A percentile compares a stretch with the other conserved stretches of the same genome.
Conservation (phyloP, 1,140 invertebrate genomes). For the Dendrolimus punctatus region DNA sequence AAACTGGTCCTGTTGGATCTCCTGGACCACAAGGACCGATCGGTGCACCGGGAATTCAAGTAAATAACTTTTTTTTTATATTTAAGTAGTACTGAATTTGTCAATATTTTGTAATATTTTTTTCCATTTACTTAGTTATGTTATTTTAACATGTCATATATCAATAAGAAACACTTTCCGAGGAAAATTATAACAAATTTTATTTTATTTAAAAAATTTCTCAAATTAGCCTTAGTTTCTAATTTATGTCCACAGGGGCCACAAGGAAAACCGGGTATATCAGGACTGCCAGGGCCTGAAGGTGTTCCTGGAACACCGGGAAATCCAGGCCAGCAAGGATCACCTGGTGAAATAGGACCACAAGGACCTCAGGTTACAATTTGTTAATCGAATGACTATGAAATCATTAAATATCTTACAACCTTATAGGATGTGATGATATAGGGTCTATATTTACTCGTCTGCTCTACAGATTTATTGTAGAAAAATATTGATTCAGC, state of each 20-base stretch:
- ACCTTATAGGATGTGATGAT: too few species aligned
- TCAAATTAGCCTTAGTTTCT: not conserved
- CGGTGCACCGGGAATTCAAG: slow-evolving; percentile 80
- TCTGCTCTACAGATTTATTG: too few species aligned
- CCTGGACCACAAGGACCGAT: slow-evolving; percentile 78
- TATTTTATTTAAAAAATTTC: not conserved
- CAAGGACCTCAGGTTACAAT: slow-evolving; percentile 74
- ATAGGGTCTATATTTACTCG: too few species aligned
- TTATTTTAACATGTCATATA: too few species aligned
- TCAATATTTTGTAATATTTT: too few species aligned
- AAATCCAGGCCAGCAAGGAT: slow-evolving; percentile 77
- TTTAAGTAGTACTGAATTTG: too few species aligned
- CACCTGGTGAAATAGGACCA: slow-evolving; percentile 78
- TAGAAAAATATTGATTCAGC: too few species aligned
- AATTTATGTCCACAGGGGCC: slow-evolving; percentile 72
- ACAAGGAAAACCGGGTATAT: slow-evolving; percentile 81
- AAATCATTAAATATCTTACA: too few species aligned
- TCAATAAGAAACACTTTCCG: too few species aligned
- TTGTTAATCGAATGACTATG: too few species aligned
- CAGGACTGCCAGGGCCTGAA: slow-evolving; percentile 81
- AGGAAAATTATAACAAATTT: not conserved
- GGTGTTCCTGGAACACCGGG: slow-evolving; percentile 82
- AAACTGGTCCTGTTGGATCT: slow-evolving; percentile 76
- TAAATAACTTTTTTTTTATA: slow-evolving; percentile 30
- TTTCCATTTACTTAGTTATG: too few species aligned